These are phyloP conservation scores for Nicator chloris DNA, from an alignment of 2,113 vertebrate species.

Conservation along the genomic window DNA sequence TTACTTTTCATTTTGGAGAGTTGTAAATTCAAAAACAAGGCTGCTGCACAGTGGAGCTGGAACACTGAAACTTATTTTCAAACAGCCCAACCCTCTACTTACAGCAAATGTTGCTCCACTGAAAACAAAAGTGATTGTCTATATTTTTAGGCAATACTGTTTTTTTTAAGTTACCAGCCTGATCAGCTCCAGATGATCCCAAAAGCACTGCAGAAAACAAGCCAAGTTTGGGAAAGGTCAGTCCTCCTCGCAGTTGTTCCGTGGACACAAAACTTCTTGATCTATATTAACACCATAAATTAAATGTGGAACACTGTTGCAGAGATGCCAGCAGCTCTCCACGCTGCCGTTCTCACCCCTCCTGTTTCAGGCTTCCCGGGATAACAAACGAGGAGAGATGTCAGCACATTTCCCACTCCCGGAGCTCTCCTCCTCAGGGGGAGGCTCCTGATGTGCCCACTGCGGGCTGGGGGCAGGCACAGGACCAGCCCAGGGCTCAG, in stretches of 20 bases:
- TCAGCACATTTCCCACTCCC: background rate
- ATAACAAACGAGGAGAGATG: background rate
- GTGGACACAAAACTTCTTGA: background rate
- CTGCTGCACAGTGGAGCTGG: background rate
- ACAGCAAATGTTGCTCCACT: background rate
- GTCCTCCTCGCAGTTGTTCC: background rate
- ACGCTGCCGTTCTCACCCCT: background rate
- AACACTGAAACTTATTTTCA: background rate
- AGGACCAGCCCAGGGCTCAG: background rate
- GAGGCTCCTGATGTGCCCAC: background rate
- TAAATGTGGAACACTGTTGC: background rate
- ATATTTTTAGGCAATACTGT: background rate
- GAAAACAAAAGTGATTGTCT: background rate
- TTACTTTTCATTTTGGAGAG: slow-evolving; percentile 52
- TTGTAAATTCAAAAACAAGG: slow-evolving; percentile 28
- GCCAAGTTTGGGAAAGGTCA: slow-evolving; percentile 9
- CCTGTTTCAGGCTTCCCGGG: background rate
- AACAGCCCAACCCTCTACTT: slow-evolving; percentile 9
- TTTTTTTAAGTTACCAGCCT: background rate
- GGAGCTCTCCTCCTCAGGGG: background rate
- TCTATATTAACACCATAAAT: background rate
- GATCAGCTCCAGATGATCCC: slow-evolving; percentile 52
- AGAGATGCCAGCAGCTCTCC: background rate
- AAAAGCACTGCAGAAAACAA: background rate
- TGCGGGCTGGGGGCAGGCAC: background rate